Base-by-base conservation (phyloP, 2,113 vertebrate genomes). In the Myanophis thanlyinensis region DNA sequence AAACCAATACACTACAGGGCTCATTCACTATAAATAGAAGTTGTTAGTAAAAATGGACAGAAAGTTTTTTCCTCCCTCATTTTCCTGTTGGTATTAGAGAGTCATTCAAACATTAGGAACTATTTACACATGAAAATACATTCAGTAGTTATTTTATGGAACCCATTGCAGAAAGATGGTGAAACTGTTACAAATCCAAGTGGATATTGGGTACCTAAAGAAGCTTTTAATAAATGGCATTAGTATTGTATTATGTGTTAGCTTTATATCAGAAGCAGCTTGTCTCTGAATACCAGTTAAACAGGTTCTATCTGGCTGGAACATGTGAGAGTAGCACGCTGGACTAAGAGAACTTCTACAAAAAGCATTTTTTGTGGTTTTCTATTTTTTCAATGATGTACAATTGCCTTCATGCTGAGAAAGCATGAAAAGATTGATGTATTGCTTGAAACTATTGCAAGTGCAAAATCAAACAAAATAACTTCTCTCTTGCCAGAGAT, bases 401-500 rank as follows among this genome's bases (percentile, higher is more conserved):
- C 23, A 47, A 86, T 47, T 85, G 88, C 46, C 10, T 49, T 89
- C 88, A 30, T 85, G 88, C 88, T 92, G 92, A 85, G 88, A 86
- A 89, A 59, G 53, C 40, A 59, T 88, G 85, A 53, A 92, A 92
- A 85, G 46, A 86, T 51, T 92, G 88, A 86, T 92, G n/a, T 62
- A 62, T 89, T 92, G 88, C 88, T 92, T 92, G 92, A 88, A 89
- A 92, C 92, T 85, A 53, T 89, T 62, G 88, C 92, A 86, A 92
- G 92, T 92, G 46, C 73, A 92, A 92, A 89, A 92, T 92, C 92
- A 92, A 90, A 90, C 73, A 90, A 89, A 92, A 89, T 80, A 89
- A 92, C 73, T 92, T 92, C 51, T 85, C 44, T 92, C 52, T 84
- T 85, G 52, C 88, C 88, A 92, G 48, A 84, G 62, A 92, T 92